A percentile compares a stretch with the other conserved stretches of the same genome.
Evolutionary conservation across 2,797 vertebrate genomes (phyloP).

Genomic region (Xenops minutus): DNA sequence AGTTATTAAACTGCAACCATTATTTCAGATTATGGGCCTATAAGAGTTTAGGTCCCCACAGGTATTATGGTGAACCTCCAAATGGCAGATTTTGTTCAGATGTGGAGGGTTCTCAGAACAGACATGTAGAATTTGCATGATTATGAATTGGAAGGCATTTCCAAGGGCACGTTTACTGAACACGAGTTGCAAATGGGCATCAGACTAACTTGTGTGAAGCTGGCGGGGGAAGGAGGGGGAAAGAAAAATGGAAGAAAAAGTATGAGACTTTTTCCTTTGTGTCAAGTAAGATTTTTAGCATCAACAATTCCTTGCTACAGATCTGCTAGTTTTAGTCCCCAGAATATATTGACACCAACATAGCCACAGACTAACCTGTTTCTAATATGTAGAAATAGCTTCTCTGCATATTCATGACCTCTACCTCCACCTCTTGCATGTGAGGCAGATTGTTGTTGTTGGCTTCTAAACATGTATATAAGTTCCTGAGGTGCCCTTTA

Average conservation of each 20-base stretch:
- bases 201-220: fast-evolving
- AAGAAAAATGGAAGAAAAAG: not conserved
- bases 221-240: too few relatives aligned
- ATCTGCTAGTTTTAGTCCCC: not conserved
- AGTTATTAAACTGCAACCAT: not conserved
- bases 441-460: not conserved
- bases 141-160: not conserved
- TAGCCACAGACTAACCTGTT: not conserved
- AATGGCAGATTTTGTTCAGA: not conserved
- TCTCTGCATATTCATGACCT: not conserved
- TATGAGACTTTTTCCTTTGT: not conserved
- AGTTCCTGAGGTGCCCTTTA: not conserved
- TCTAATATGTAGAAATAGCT: not conserved
- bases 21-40: not conserved
- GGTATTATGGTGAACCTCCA: not conserved
- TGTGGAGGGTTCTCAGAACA: not conserved
- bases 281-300: not conserved
- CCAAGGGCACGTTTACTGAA: not conserved
- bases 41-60: not conserved
- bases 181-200: not conserved
- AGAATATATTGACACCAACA: not conserved
- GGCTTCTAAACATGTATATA: not conserved
- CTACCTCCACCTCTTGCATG: not conserved
- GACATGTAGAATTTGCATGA: not conserved
- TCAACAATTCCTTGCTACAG: not conserved